Conservation (phyloP, 2,113 vertebrate species). For the Chamaetylas fuelleborni region DNA sequence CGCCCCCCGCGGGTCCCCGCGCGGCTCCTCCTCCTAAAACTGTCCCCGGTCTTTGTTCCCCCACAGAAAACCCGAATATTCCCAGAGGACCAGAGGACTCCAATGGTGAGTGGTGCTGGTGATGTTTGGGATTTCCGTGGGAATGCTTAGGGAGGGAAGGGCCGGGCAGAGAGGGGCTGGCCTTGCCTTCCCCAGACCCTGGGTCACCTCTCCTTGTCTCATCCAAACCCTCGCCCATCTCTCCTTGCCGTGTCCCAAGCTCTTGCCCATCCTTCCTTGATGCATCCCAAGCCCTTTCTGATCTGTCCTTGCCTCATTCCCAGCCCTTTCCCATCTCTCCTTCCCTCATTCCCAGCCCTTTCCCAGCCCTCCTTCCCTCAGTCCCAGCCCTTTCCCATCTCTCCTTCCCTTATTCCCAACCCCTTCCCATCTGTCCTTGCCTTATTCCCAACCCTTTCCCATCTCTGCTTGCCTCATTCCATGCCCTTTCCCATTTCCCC, state of each 20-base stretch:
- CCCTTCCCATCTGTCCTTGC: too few relatives aligned
- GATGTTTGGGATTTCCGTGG: accelerated
- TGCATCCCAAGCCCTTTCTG: not conserved
- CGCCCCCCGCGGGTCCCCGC: accelerated
- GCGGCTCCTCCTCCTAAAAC: accelerated
- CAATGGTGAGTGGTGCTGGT: constrained; percentile 79
- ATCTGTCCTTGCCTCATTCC: not conserved
- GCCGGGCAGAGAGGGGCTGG: accelerated
- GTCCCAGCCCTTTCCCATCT: not conserved
- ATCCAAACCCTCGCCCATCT: accelerated
- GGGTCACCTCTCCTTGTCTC: accelerated
- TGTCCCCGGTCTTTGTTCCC: not conserved
- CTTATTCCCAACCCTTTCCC: too few relatives aligned
- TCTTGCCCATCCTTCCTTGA: not conserved
- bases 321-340: not conserved
- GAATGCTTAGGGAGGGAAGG: accelerated
- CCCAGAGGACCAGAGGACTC: constrained; percentile 86
- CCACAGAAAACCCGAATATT: constrained; percentile 88
- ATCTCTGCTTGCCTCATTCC: too few relatives aligned
- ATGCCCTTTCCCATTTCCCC: too few relatives aligned
- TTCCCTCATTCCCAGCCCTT: not conserved
- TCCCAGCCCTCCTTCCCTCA: too few relatives aligned
- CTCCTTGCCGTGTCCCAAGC: not conserved
- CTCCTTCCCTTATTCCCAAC: too few relatives aligned
- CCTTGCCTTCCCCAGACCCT: too few relatives aligned